Evolutionary conservation across 2,113 vertebrate genomes (phyloP).

Genomic region (Oncorhynchus nerka): DNA sequence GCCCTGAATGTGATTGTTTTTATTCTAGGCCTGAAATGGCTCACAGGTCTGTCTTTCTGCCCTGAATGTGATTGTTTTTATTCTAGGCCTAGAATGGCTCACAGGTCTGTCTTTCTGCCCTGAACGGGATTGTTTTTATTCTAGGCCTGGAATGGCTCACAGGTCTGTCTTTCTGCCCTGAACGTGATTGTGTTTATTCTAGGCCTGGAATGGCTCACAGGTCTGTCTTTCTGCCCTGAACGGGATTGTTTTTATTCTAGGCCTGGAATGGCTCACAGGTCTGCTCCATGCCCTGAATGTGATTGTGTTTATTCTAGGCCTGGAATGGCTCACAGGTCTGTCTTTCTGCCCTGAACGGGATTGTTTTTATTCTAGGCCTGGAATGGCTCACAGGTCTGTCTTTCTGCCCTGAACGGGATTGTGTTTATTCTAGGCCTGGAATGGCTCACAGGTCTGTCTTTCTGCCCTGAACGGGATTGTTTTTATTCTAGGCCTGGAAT

Average conservation of each 20-base stretch:
- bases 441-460: too few species aligned
- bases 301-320: not conserved
- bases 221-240: not conserved
- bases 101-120: not conserved
- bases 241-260: not conserved
- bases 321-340: too few species aligned
- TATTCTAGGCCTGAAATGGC: not conserved
- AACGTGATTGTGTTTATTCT: not conserved
- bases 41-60: not conserved
- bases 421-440: not conserved
- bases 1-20: not conserved
- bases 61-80: not conserved
- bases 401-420: not conserved
- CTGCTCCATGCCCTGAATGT: not conserved
- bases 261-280: too few species aligned
- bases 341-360: not conserved
- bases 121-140: not conserved
- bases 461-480: not conserved
- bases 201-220: too few species aligned
- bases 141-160: too few species aligned
- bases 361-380: not conserved
- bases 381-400: too few species aligned
- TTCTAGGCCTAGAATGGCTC: not conserved
- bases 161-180: not conserved
- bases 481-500: not conserved